Base-by-base conservation (phyloP, 2,888 invertebrate species). In the Calameuta pallipes region DNA sequence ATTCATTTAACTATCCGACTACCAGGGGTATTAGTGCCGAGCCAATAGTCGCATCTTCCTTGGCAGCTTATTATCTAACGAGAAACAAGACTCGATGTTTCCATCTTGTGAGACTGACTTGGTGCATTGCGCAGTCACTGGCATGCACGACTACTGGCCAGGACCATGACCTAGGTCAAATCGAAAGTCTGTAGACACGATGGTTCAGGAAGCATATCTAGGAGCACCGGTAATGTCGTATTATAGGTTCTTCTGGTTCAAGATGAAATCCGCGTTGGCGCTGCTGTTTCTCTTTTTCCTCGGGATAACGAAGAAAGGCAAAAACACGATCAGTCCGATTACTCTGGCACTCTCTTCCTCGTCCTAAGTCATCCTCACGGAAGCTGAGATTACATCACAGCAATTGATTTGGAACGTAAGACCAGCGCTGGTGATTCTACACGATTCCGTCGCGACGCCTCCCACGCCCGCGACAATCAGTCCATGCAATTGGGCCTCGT, bases 381-480 rank as follows among this genome's bases (percentile, higher is more conserved):
- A 56, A 56, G 56, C 56, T 23, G 56, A 56, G 56, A 23, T 56
- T 56, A 2, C 56, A 1, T 56, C 56, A 23, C 23, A 56, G 56
- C 56, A 1, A 23, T 56, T 56, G 23, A 56, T 56, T 56, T 23
- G 56, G 56, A 56, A 56, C 56, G 9, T 56, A 56, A 9, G 2
- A 9, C 15, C 9, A 23, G 56, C 23, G 9, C 9, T 9, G 56
- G 56, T 15, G 41, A 41, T 41, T 15, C 15, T 4, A 15, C 4
- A 15, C 71, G 73, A 69, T 70, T 36, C 70, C 31, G 78, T 69
- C 75, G 31, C 68, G 56, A 41, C 73, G 76, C 77, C 69, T 56
- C 74, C 75, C 69, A 75, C 85, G 83, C 83, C 82, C 85, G 81
- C 81, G 79, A 76, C 80, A 83, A 84, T 83, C 84, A 85, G 84